Evolutionary conservation across 1,140 invertebrate genomes (phyloP).

Genomic region (Ctenoplectra terminalis): DNA sequence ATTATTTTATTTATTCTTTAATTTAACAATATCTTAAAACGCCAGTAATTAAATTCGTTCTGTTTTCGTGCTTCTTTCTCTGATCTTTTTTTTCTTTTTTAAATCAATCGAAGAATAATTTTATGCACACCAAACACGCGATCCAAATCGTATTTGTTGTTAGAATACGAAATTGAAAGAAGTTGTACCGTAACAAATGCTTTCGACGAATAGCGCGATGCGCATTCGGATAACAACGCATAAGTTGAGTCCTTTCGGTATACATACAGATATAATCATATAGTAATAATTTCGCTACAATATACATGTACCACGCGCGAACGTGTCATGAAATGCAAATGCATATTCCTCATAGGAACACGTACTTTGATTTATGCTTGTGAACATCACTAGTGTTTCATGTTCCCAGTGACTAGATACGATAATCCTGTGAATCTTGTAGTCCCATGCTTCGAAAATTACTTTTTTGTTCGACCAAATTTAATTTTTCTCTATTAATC

Average conservation of each 20-base stretch:
- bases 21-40: too few relatives aligned
- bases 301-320: constrained; percentile 2
- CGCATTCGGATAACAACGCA: constrained; percentile 1
- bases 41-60: too few relatives aligned
- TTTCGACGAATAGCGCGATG: background rate
- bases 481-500: background rate
- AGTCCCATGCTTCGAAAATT: background rate
- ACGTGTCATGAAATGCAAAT: constrained; percentile 22
- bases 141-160: too few relatives aligned
- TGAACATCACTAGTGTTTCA: background rate
- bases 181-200: background rate
- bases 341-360: constrained; percentile 23
- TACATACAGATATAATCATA: constrained; percentile 9
- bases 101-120: too few relatives aligned
- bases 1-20: too few relatives aligned
- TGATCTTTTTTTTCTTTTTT: too few relatives aligned
- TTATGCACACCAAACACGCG: too few relatives aligned
- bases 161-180: too few relatives aligned
- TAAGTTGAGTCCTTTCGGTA: background rate
- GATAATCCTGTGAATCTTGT: background rate
- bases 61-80: too few relatives aligned
- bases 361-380: constrained; percentile 23
- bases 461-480: background rate
- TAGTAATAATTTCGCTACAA: constrained; percentile 13
- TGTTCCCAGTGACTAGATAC: background rate